Conservation (phyloP, 2,797 vertebrate genomes). For the Eleutherodactylus coqui region DNA sequence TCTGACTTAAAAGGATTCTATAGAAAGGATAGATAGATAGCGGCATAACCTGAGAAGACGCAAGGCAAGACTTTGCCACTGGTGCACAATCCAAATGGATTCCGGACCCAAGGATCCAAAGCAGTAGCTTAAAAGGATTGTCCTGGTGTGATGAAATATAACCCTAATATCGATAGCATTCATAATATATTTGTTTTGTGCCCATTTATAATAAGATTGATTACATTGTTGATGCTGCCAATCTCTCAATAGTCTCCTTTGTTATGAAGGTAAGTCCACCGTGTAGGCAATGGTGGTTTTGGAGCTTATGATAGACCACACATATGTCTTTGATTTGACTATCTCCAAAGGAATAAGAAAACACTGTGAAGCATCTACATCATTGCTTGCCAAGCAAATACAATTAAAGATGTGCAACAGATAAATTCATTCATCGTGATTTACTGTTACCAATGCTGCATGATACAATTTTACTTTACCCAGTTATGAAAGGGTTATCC, state of each 20-base stretch:
- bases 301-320: neutral
- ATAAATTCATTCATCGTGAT: neutral
- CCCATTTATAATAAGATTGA: neutral
- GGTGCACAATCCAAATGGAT: no score
- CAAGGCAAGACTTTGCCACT: no score
- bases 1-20: no score
- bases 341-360: neutral
- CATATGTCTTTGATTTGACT: neutral
- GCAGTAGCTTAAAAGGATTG: no score
- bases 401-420: neutral
- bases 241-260: neutral
- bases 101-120: no score
- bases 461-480: neutral
- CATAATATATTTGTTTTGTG: neutral
- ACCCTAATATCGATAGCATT: neutral
- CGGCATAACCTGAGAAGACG: no score
- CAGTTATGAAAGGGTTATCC: constrained; percentile 50
- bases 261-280: neutral
- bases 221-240: neutral
- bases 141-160: no score
- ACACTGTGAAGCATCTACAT: neutral
- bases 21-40: no score
- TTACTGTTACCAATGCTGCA: neutral
- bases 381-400: neutral
- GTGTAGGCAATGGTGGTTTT: neutral